phyloP scores from a whole-genome alignment of 2,113 vertebrate genomes.

The Aythya baeri region DNA sequence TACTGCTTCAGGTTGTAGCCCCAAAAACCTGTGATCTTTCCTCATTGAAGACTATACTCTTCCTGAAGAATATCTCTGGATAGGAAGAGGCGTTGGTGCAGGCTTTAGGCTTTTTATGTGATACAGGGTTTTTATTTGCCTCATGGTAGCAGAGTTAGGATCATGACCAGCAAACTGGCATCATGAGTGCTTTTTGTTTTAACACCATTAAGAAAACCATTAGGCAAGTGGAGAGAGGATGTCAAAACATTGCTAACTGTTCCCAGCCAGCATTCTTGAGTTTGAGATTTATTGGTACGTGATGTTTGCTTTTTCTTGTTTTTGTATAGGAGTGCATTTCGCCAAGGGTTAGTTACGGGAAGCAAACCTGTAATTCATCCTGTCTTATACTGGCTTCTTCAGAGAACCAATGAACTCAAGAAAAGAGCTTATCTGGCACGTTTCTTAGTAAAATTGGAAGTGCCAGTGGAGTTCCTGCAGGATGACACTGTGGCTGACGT shows the following conservation, averaged over 20 bases:
- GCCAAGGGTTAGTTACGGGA: slow-evolving; percentile 91
- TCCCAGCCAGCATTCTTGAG: background rate
- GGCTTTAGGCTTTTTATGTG: background rate
- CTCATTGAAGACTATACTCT: background rate
- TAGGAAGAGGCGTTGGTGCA: background rate
- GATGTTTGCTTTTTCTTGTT: background rate
- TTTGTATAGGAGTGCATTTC: slow-evolving; percentile 85
- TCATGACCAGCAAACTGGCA: background rate
- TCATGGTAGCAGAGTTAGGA: background rate
- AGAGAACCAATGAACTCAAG: slow-evolving; percentile 88
- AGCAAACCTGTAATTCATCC: slow-evolving; percentile 93
- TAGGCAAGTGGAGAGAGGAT: background rate
- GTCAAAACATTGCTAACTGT: background rate
- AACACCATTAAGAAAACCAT: background rate
- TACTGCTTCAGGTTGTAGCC: background rate
- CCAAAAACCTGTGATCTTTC: background rate
- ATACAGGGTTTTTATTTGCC: rapidly evolving
- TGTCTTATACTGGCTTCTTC: slow-evolving; percentile 93
- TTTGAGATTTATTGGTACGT: background rate
- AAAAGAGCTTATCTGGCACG: slow-evolving; percentile 95
- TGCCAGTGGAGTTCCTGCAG: slow-evolving; percentile 92
- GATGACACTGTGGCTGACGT: slow-evolving; percentile 91
- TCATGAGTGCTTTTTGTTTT: background rate
- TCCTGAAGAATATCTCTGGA: background rate
- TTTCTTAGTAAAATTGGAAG: slow-evolving; percentile 91